phyloP scores from a whole-genome alignment of 2,888 invertebrate genomes.

The Onthophagus sagittarius region DNA sequence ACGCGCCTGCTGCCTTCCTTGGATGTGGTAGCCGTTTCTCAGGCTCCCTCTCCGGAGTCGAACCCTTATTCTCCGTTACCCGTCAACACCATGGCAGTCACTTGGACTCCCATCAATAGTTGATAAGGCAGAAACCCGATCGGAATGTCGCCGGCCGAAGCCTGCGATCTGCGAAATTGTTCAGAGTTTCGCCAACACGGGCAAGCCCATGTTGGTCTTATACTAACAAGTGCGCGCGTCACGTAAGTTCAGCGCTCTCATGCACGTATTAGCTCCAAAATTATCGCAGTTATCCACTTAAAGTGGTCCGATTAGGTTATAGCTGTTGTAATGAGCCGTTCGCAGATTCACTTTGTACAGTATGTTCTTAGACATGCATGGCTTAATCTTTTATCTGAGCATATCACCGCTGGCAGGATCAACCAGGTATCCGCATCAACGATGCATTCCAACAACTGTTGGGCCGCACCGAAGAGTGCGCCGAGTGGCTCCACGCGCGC shows the following conservation, averaged over 20 bases:
- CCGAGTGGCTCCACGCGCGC: too few relatives aligned
- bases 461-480: too few relatives aligned
- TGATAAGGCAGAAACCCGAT: constrained; percentile 67
- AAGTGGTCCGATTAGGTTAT: constrained; percentile 42
- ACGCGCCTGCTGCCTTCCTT: constrained; percentile 70
- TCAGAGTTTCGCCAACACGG: constrained; percentile 13
- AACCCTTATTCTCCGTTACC: constrained; percentile 72
- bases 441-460: too few relatives aligned
- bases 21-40: constrained; percentile 68
- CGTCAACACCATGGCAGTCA: constrained; percentile 66
- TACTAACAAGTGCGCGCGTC: constrained; percentile 12
- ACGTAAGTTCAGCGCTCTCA: background rate
- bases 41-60: too few relatives aligned
- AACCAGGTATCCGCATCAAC: too few relatives aligned
- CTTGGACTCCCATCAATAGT: constrained; percentile 64
- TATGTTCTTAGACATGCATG: constrained; percentile 64
- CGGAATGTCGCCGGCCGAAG: constrained; percentile 56
- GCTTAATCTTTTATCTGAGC: constrained; percentile 66
- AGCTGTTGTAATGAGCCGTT: constrained; percentile 61
- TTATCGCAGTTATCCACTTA: constrained; percentile 14
- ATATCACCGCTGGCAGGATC: constrained; percentile 62
- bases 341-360: constrained; percentile 56
- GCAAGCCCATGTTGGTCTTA: constrained; percentile 1
- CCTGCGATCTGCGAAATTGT: constrained; percentile 38
- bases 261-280: constrained; percentile 17